These are phyloP conservation scores for Xylota sylvarum DNA, from an alignment of 2,888 invertebrate genomes.

Conservation along the genomic window DNA sequence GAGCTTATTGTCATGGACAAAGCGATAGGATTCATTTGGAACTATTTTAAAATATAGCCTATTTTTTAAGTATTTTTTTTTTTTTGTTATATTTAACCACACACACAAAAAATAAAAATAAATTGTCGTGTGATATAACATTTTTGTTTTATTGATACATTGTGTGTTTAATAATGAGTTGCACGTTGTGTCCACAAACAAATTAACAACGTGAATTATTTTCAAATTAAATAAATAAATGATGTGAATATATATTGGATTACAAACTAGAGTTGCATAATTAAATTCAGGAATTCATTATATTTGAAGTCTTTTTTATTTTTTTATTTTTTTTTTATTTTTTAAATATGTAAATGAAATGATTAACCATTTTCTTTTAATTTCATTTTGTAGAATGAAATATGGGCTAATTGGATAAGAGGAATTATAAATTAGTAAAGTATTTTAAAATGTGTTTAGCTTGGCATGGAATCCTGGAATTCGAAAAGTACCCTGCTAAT, in stretches of 20 bases:
- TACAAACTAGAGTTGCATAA: slow-evolving; percentile 8
- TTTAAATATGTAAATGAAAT: slow-evolving; percentile 10
- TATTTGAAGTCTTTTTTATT: background rate
- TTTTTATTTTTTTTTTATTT: background rate
- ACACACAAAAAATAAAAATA: background rate
- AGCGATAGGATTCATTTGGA: background rate
- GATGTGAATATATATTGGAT: slow-evolving; percentile 12
- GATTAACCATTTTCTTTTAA: slow-evolving; percentile 3
- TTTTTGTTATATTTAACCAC: background rate
- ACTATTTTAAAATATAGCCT: background rate
- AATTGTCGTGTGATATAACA: too few relatives aligned
- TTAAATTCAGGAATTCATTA: slow-evolving; percentile 24
- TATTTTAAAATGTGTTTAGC: too few relatives aligned
- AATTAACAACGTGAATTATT: slow-evolving; percentile 24
- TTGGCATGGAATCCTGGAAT: too few relatives aligned
- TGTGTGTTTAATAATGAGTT: background rate
- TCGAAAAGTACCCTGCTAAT: too few relatives aligned
- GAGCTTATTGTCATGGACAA: background rate
- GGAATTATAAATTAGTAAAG: too few relatives aligned
- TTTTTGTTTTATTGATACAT: background rate
- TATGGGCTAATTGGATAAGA: too few relatives aligned
- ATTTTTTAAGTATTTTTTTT: background rate
- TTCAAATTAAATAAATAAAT: slow-evolving; percentile 49
- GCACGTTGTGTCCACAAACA: slow-evolving; percentile 3
- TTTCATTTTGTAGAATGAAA: background rate